Evolutionary conservation across 2,888 invertebrate genomes (phyloP), one percentile per base, ranked within the genome.

Genomic region (Dryadula phaetusa): DNA sequence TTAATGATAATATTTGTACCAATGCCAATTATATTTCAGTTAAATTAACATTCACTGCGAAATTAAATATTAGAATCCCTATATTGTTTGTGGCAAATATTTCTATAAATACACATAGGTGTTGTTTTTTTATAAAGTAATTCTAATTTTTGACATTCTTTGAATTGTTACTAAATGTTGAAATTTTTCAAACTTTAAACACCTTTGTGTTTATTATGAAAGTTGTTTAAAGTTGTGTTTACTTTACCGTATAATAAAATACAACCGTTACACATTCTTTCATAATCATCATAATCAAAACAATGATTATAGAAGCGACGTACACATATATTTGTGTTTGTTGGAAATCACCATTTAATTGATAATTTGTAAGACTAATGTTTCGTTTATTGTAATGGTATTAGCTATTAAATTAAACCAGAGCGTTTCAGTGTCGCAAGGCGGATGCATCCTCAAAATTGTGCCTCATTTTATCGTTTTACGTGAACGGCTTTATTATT

Each of bases 381-480:
- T 82, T 84, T 85, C 79, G 79, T 84, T 86, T 75, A 52, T 66
- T 63, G 62, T 69, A 77, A 78, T 81, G 80, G 77, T 82, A 75
- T 87, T 52, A 87, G 84, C 81, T 83, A 77, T 77, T 82, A 77
- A 82, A 77, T 75, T 82, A 79, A 74, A 71, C 75, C 72, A 77
- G 72, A 76, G 73, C 78, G 76, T 74, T 82, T 81, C 78, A 82
- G 84, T 86, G 77, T 83, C 77, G 79, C 79, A 77, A 79, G 77
- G 72, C 54, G 66, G 70, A 72, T 71, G 74, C 78, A 79, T 90
- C 85, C 86, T 87, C 87, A 79, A 75, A 82, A 77, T 81, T 74
- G 89, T 90, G 88, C 87, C 88, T 88, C 75, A 75, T 85, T 83
- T 81, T 80, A 76, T 83, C 76, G 72, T 68, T 52, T 53, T n/a